phyloP scores from a whole-genome alignment of 2,888 invertebrate genomes.

The Charanyca ferruginea region DNA sequence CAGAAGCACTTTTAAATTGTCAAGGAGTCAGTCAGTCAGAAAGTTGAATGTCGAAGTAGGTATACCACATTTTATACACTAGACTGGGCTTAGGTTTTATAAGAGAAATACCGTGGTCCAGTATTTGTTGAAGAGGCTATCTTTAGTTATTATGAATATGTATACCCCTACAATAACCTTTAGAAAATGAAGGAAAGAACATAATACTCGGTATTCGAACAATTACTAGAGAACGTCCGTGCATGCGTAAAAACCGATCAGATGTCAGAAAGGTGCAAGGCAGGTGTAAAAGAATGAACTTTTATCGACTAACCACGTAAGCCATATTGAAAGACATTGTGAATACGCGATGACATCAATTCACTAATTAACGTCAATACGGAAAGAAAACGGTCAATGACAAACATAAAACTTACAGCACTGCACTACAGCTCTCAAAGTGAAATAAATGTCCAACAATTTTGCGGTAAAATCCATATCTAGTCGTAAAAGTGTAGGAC shows the following conservation, averaged over 20 bases:
- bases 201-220: neutral
- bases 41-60: too few relatives aligned
- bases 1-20: too few relatives aligned
- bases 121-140: neutral
- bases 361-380: slow-evolving; percentile 24
- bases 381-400: neutral
- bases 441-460: neutral
- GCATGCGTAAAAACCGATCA: slow-evolving; percentile 34
- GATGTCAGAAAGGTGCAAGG: slow-evolving; percentile 60
- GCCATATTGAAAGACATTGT: slow-evolving; percentile 22
- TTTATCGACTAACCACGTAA: slow-evolving; percentile 34
- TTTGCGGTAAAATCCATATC: neutral
- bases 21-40: too few relatives aligned
- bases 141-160: neutral
- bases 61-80: neutral
- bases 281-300: slow-evolving; percentile 55
- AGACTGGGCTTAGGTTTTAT: neutral
- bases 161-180: neutral
- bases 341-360: slow-evolving; percentile 15
- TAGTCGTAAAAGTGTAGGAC: neutral
- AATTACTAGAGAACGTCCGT: slow-evolving; percentile 31
- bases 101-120: neutral
- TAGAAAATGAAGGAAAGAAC: neutral
- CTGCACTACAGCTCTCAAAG: neutral
- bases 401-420: neutral